These are phyloP conservation scores for Drosophila histrio DNA, from an alignment of 2,888 invertebrate species.

Conservation along the genomic window DNA sequence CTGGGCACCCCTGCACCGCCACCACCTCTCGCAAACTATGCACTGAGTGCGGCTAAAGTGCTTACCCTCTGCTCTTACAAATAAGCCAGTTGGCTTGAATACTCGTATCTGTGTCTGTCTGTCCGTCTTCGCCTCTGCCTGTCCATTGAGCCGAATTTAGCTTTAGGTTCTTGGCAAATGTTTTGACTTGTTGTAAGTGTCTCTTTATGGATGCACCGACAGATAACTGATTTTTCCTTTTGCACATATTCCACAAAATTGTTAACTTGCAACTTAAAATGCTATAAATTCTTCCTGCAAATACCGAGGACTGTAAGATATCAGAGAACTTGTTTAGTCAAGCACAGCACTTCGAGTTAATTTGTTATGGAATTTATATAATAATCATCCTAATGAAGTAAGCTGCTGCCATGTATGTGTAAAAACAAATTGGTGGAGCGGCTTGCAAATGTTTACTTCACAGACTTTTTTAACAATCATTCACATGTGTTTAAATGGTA, in stretches of 20 bases:
- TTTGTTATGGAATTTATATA: constrained; percentile 3
- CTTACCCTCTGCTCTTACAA: constrained; percentile 61
- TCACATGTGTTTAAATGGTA: too few species aligned
- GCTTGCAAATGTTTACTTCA: neutral
- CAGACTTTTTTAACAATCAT: neutral
- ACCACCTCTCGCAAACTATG: neutral
- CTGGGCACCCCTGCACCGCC: neutral
- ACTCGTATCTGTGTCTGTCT: constrained; percentile 33
- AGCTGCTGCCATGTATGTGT: neutral
- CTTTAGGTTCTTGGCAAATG: constrained; percentile 41
- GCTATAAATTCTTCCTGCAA: constrained; percentile 33
- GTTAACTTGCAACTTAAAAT: constrained; percentile 46
- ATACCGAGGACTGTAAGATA: constrained; percentile 11
- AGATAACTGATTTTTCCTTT: constrained; percentile 54
- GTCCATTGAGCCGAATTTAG: constrained; percentile 23
- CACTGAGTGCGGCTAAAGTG: constrained; percentile 64
- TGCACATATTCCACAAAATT: constrained; percentile 24
- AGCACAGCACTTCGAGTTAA: constrained; percentile 7
- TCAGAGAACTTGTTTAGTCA: constrained; percentile 19
- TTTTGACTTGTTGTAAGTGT: constrained; percentile 47
- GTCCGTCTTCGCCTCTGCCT: constrained; percentile 13
- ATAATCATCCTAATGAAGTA: neutral
- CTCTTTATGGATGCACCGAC: constrained; percentile 58
- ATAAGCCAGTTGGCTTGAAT: constrained; percentile 67
- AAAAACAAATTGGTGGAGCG: neutral